Evolutionary conservation across 2,888 invertebrate genomes (phyloP), one percentile per base, ranked within the genome.

Genomic region (Scelioninae gen. 2): DNA sequence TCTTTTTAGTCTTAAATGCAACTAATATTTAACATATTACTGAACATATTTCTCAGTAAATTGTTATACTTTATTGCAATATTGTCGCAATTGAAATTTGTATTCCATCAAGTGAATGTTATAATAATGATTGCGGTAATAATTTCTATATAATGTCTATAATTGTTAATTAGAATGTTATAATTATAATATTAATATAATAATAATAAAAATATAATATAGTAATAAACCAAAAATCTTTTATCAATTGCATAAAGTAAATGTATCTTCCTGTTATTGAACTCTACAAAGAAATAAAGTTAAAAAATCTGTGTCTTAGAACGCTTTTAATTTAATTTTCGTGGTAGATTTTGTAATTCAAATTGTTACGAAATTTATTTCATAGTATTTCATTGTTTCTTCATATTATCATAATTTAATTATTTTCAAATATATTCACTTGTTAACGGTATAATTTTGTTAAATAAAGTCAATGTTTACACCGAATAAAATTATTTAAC

Each of bases 171-270:
- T 60, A 46, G 46, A 60, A 46, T 60, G 46, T 60, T 25, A 25
- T 58, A 46, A 58, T 58, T 16, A 11, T 52, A 5, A 13, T 35
- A 52, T 37, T 52, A 52, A 52, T 52, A 52, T 48, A 52, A 52
- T 52, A 46, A 53, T 53, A 19, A 39, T 48, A 13, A 31, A 18
- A 37, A 57, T 57, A 41, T 55, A 55, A 55, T 55, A 7, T 41
- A 2, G 5, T 39, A 58, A 46, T 58, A 46, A 46, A 37, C 37
- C 52, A 37, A 43, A 50, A 63, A 63, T 52, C 52, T 63, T 33
- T 63, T 9, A 28, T 46, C 52, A 52, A 63, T 50, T 61, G n/a
- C 50, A 61, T 63, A 52, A 52, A 22, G 52, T 63, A 63, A 63
- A 63, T 33, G 11, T 63, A 63, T 63, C 63, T 52, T 52, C 52